A percentile compares a stretch with the other conserved stretches of the same genome.
Conservation (phyloP, 1,140 invertebrate species). For the Tetragonula clypearis region DNA sequence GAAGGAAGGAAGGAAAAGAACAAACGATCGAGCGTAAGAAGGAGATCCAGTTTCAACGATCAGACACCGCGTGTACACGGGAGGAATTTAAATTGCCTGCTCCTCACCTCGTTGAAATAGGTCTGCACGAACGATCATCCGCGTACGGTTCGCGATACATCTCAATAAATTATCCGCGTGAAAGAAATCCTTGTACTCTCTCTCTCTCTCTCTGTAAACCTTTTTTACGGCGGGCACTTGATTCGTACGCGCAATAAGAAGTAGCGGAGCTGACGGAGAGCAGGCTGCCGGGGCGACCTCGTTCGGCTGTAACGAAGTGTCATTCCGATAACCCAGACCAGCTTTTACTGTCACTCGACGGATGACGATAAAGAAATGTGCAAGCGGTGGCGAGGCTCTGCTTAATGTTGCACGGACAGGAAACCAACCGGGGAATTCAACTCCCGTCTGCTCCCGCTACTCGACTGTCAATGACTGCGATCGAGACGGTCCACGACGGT, state of each 20-base stretch:
- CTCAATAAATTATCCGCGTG: constrained; percentile 45
- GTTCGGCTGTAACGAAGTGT: constrained; percentile 66
- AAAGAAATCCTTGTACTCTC: constrained; percentile 59
- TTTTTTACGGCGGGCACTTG: constrained; percentile 58
- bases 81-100: constrained; percentile 30
- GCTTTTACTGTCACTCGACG: constrained; percentile 60
- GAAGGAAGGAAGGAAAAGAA: neutral
- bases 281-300: constrained; percentile 56
- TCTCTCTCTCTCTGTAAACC: constrained; percentile 26
- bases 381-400: constrained; percentile 51
- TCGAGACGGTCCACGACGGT: constrained; percentile 20
- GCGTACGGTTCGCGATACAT: constrained; percentile 24
- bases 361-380: constrained; percentile 63
- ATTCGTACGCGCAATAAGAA: constrained; percentile 54
- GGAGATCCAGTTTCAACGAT: neutral
- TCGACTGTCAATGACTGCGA: constrained; percentile 15
- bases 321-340: constrained; percentile 65
- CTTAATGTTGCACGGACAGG: constrained; percentile 59
- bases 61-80: neutral
- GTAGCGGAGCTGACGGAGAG: constrained; percentile 19
- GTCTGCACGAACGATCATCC: neutral
- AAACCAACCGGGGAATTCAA: constrained; percentile 52
- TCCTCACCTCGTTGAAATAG: neutral
- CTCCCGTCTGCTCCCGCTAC: constrained; percentile 29
- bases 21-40: neutral